A percentile compares a stretch with the other conserved stretches of the same genome.
Conservation (phyloP, 1,140 invertebrate species). For the Drosophila tristis region DNA sequence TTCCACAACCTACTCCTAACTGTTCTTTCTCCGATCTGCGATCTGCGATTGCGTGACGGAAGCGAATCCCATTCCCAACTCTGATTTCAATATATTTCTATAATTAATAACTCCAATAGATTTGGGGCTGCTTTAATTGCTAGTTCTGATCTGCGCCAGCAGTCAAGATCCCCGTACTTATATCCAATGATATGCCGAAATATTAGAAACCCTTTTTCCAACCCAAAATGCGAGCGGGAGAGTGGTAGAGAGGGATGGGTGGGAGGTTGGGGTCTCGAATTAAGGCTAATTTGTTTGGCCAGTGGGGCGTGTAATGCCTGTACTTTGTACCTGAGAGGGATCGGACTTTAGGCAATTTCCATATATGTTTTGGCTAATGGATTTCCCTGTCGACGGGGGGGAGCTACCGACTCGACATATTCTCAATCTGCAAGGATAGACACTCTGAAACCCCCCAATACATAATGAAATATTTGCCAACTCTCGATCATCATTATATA, state of each 20-base stretch:
- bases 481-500: too few species aligned
- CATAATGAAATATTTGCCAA: too few species aligned
- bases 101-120: constrained; percentile 33
- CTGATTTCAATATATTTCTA: too few species aligned
- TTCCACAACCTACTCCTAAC: neutral
- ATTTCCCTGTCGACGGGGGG: constrained; percentile 10
- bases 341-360: constrained; percentile 19
- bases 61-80: too few species aligned
- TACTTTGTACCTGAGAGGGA: constrained; percentile 37
- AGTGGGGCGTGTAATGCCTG: constrained; percentile 44
- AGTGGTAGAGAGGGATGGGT: neutral
- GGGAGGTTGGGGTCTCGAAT: neutral
- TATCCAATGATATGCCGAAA: constrained; percentile 44
- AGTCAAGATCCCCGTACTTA: constrained; percentile 34
- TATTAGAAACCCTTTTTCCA: neutral
- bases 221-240: constrained; percentile 1
- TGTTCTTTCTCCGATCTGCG: neutral
- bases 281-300: constrained; percentile 37
- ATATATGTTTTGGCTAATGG: constrained; percentile 22
- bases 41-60: too few species aligned
- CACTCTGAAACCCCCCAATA: too few species aligned
- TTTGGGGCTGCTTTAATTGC: constrained; percentile 1
- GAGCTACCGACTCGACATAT: constrained; percentile 1
- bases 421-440: neutral
- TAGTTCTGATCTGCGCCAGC: constrained; percentile 22